Conservation (phyloP, 2,888 invertebrate genomes). For the Imbricaverruca yamaguchii region DNA sequence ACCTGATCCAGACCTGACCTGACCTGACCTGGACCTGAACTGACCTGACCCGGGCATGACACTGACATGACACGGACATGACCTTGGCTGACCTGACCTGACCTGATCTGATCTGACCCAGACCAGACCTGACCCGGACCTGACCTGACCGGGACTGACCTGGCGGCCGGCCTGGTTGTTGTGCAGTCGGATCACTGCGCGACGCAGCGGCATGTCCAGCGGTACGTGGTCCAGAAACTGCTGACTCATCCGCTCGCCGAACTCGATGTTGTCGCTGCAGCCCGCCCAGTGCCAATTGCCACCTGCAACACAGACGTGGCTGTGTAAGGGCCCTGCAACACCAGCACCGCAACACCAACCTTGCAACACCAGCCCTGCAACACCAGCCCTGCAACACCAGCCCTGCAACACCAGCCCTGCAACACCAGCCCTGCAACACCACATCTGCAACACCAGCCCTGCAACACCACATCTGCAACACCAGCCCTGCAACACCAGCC, state of each 20-base stretch:
- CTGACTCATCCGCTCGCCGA: constrained; percentile 46
- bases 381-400: not conserved
- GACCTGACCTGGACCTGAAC: too few relatives aligned
- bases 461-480: not conserved
- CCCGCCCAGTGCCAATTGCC: constrained; percentile 49
- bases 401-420: not conserved
- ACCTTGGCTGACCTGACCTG: constrained; percentile 35
- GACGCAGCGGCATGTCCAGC: constrained; percentile 26
- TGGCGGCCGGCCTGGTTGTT: constrained; percentile 54
- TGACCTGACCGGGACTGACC: constrained; percentile 19
- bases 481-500: too few relatives aligned
- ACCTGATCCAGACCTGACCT: too few relatives aligned
- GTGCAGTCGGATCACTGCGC: constrained; percentile 49
- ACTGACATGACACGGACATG: too few relatives aligned
- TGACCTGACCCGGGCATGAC: too few relatives aligned
- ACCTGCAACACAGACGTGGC: not conserved
- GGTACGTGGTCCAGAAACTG: constrained; percentile 44
- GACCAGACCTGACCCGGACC: too few relatives aligned
- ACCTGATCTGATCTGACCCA: too few relatives aligned
- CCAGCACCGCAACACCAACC: too few relatives aligned
- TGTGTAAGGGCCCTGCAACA: not conserved
- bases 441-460: not conserved
- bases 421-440: not conserved
- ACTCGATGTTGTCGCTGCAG: constrained; percentile 52
- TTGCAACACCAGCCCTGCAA: too few relatives aligned